phyloP scores from a whole-genome alignment of 1,140 invertebrate genomes.

The Ditylenchus dipsaci region DNA sequence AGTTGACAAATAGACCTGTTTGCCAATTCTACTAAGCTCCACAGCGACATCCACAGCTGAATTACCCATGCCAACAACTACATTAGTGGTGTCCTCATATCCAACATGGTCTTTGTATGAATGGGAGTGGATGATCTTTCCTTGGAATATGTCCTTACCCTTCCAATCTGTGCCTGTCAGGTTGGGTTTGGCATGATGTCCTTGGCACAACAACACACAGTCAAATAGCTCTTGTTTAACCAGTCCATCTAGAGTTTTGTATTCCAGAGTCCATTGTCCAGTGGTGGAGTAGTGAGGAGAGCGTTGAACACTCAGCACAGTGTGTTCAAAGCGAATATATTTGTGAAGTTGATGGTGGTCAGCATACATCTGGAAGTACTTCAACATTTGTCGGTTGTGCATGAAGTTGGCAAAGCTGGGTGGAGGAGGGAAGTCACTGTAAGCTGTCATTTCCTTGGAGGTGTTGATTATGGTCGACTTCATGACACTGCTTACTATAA shows the following conservation, averaged over 20 bases:
- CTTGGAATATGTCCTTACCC: slow-evolving; percentile 58
- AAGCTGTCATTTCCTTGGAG: too few species aligned
- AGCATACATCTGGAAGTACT: too few species aligned
- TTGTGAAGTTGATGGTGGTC: too few species aligned
- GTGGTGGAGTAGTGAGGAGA: too few species aligned
- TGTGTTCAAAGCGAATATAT: too few species aligned
- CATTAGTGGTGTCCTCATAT: slow-evolving; percentile 58
- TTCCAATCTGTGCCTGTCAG: slow-evolving; percentile 44
- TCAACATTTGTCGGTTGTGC: too few species aligned
- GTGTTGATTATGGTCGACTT: too few species aligned
- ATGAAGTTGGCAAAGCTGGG: too few species aligned
- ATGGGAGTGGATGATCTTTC: slow-evolving; percentile 60
- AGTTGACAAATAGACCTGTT: slow-evolving; percentile 62
- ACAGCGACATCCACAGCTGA: slow-evolving; percentile 64
- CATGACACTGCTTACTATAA: background rate
- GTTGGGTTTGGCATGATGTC: slow-evolving; percentile 58
- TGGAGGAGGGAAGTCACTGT: too few species aligned
- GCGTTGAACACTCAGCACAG: too few species aligned
- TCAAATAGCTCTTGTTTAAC: slow-evolving; percentile 61
- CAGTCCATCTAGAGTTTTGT: slow-evolving; percentile 18
- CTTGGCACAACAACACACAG: slow-evolving; percentile 48
- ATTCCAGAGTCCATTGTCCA: too few species aligned
- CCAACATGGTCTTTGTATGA: slow-evolving; percentile 57
- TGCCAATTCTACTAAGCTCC: too few species aligned
- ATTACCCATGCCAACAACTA: slow-evolving; percentile 64